Evolutionary conservation across 2,113 vertebrate genomes (phyloP).

Genomic region (Xerus inauris): DNA sequence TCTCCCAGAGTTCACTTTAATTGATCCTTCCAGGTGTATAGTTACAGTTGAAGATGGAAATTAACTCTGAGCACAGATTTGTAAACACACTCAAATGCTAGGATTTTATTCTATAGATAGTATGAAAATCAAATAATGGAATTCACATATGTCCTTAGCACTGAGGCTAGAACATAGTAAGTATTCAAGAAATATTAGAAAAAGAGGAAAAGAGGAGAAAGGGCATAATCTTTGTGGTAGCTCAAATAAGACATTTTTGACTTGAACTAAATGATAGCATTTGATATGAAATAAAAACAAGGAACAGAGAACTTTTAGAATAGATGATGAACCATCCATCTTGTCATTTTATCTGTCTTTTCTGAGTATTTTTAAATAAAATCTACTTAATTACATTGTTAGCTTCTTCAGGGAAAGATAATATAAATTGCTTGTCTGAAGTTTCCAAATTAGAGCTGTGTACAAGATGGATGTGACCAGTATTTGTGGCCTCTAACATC

Average conservation of each 20-base stretch:
- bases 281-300: not conserved
- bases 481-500: fast-evolving
- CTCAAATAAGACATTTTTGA: not conserved
- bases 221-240: not conserved
- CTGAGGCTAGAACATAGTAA: not conserved
- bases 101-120: not conserved
- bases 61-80: not conserved
- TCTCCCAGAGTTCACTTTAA: not conserved
- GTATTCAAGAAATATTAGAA: not conserved
- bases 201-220: not conserved
- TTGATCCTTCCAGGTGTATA: not conserved
- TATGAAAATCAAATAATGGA: not conserved
- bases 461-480: not conserved
- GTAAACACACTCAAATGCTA: not conserved
- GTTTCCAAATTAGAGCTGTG: not conserved
- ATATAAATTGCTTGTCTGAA: not conserved
- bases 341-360: not conserved
- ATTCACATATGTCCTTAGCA: not conserved
- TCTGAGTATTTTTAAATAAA: not conserved
- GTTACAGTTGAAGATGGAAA: not conserved
- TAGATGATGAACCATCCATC: not conserved
- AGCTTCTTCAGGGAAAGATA: not conserved
- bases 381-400: not conserved
- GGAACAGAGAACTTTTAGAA: not conserved
- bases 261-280: not conserved